Conservation (phyloP, 1,140 invertebrate species). For the Drosophila orena region DNA sequence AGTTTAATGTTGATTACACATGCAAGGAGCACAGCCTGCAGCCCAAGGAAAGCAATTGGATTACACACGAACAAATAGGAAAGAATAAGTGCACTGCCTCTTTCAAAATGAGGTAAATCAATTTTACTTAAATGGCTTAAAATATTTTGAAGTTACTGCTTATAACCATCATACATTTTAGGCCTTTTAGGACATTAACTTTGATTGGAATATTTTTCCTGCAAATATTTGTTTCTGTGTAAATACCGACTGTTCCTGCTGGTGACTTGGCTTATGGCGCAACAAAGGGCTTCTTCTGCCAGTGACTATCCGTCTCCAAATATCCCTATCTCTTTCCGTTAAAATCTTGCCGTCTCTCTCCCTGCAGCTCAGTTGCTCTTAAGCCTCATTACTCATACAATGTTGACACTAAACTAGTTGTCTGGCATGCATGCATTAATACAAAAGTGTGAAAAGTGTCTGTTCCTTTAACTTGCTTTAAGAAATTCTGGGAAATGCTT, state of each 20-base stretch:
- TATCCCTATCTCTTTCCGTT: constrained; percentile 2
- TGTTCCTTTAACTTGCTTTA: constrained; percentile 13
- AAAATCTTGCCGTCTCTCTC: neutral
- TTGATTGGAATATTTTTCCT: neutral
- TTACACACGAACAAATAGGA: constrained; percentile 4
- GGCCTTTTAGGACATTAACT: neutral
- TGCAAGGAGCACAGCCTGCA: constrained; percentile 47
- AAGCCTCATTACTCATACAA: constrained; percentile 76
- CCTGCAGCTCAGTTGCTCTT: constrained; percentile 12
- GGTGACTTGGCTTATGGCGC: constrained; percentile 49
- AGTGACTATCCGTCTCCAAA: constrained; percentile 8
- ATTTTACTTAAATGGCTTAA: neutral
- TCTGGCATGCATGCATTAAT: constrained; percentile 50
- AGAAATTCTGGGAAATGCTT: neutral
- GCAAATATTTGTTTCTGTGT: constrained; percentile 5
- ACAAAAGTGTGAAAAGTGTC: constrained; percentile 39
- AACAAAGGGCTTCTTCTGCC: constrained; percentile 46
- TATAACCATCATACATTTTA: too few species aligned
- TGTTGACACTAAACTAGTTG: constrained; percentile 75
- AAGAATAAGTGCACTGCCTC: neutral
- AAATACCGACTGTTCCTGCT: constrained; percentile 40
- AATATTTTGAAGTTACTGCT: neutral
- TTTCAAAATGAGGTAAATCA: neutral
- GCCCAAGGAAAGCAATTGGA: constrained; percentile 24
- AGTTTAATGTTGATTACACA: constrained; percentile 82